phyloP scores from a whole-genome alignment of 2,797 vertebrate species.

The Liparis tanakae region DNA sequence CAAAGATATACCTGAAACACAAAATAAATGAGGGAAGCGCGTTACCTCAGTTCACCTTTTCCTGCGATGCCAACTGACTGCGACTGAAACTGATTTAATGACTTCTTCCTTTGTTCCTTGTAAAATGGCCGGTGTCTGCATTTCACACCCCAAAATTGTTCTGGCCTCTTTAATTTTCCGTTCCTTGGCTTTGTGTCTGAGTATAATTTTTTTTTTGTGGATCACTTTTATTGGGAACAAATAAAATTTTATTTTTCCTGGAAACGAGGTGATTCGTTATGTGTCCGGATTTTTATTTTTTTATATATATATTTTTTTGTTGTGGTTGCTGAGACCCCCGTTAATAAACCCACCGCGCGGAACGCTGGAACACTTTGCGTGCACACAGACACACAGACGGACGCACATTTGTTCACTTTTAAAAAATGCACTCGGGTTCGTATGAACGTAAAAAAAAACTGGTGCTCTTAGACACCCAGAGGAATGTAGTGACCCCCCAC shows the following conservation, averaged over 20 bases:
- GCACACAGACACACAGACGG: conserved; percentile 21
- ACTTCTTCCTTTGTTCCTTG: conserved; percentile 30
- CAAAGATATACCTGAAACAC: conserved; percentile 1
- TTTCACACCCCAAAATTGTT: conserved; percentile 60
- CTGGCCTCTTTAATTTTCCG: conserved; percentile 60
- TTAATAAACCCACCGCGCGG: conserved; percentile 52
- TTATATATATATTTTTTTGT: conserved; percentile 24
- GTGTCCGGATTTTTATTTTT: conserved; percentile 36
- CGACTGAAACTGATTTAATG: conserved; percentile 19
- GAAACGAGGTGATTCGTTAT: conserved; percentile 67
- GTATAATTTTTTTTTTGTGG: conserved; percentile 54
- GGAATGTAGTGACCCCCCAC: conserved; percentile 59
- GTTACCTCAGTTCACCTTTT: conserved; percentile 37
- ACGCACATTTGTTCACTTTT: conserved; percentile 50
- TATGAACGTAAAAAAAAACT: conserved; percentile 54
- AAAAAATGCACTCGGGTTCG: conserved; percentile 57
- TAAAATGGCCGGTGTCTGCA: conserved; percentile 41
- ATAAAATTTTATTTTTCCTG: conserved; percentile 70
- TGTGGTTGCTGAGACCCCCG: conserved; percentile 45
- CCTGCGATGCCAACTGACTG: conserved; percentile 8
- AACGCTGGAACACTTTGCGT: neutral
- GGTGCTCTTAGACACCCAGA: conserved; percentile 62
- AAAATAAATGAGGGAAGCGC: neutral
- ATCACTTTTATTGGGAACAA: conserved; percentile 81
- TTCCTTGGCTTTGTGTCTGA: conserved; percentile 49